Base-by-base conservation (phyloP, 2,113 vertebrate genomes). In the Anser cygnoides region DNA sequence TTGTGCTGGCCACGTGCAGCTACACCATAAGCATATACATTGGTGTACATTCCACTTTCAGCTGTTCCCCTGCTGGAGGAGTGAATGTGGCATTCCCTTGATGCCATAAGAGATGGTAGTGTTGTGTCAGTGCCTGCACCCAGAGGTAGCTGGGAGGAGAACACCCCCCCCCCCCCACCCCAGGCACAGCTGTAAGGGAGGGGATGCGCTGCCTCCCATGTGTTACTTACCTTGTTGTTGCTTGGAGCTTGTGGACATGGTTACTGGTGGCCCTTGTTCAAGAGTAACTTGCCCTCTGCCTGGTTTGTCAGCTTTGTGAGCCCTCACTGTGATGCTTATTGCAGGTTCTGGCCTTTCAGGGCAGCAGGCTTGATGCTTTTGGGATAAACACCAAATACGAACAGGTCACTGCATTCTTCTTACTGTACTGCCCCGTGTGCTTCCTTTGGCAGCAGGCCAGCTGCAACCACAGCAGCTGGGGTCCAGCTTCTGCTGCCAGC, bases 1-100 rank as follows among this genome's bases (percentile, higher is more conserved):
- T 9, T 22, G 22, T 49, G 10, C 46, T 10, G 5, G 55, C 2
- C n/a, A 31, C 4, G 4, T 3, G 1, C 7, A 49, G 58, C 43
- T 33, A 15, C 11, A 12, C 12, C 0, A 3, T 7, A 16, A 10
- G 21, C 5, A 21, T 20, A 3, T 4, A 43, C 6, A 7, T 3
- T 46, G 73, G 41, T 39, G 35, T 7, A 7, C 3, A 23, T 43
- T 35, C 14, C 31, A 16, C 21, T 9, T 28, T 5, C 68, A 33
- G 67, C 44, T 66, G 39, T 35, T 43, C 23, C 72, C 1, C 3
- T 20, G 52, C 22, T 35, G 7, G 59, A 39, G 28, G 11, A 49
- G 4, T 5, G 19, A 46, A 26, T 4, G 15, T 17, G 41, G 13
- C 25, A 25, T 28, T 83, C 1, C 2, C 18, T n/a, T 28, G 37